Conservation (phyloP, 2,888 invertebrate species). For the Hydrotaea diabolus region DNA sequence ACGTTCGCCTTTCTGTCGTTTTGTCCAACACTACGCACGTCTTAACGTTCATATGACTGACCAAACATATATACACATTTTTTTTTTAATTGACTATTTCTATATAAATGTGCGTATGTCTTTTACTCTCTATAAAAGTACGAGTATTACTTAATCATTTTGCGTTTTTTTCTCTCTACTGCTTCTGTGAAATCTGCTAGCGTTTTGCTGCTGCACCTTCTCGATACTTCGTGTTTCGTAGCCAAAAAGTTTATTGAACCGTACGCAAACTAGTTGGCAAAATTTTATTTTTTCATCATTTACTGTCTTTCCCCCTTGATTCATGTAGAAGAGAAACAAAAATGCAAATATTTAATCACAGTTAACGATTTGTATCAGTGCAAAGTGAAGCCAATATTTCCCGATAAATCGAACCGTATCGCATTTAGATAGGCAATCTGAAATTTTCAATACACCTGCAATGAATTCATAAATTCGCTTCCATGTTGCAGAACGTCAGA, state of each 20-base stretch:
- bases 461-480: no score
- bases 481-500: no score
- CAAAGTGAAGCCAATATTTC: background rate
- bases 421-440: background rate
- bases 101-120: constrained; percentile 1
- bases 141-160: constrained; percentile 60
- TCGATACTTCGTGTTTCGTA: background rate
- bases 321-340: background rate
- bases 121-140: constrained; percentile 33
- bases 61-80: background rate
- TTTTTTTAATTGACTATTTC: constrained; percentile 5
- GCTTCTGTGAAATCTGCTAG: background rate
- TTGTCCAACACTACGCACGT: constrained; percentile 13
- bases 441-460: background rate
- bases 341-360: background rate
- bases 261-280: constrained; percentile 60
- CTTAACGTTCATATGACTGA: background rate
- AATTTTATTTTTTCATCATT: constrained; percentile 5
- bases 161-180: constrained; percentile 36
- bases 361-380: background rate
- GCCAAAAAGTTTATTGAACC: constrained; percentile 62
- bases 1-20: background rate
- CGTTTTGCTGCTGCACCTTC: background rate
- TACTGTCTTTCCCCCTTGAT: background rate
- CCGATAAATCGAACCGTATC: background rate